phyloP scores from a whole-genome alignment of 2,797 vertebrate genomes.

The Rhadinocentrus ornatus region DNA sequence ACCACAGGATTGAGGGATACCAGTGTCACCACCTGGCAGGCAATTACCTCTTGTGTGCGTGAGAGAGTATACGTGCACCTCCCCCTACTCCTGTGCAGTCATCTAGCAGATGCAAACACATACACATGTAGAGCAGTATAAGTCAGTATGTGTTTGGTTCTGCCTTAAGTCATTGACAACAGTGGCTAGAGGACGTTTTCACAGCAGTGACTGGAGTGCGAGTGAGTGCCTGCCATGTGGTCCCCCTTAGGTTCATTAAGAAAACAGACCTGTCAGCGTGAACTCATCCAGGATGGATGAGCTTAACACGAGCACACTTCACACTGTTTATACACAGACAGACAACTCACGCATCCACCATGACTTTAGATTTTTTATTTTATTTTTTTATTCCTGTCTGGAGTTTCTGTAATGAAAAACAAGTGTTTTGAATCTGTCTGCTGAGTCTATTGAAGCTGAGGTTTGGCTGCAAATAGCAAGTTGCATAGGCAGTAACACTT shows the following conservation, averaged over 20 bases:
- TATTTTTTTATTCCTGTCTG: slow-evolving; percentile 42
- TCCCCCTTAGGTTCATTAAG: slow-evolving; percentile 75
- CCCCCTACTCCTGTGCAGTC: slow-evolving; percentile 27
- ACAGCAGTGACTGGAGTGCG: slow-evolving; percentile 52
- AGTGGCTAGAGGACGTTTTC: slow-evolving; percentile 59
- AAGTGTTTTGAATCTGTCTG: slow-evolving; percentile 46
- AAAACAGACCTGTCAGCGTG: slow-evolving; percentile 67
- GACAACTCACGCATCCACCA: slow-evolving; percentile 17
- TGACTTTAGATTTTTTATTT: slow-evolving; percentile 43
- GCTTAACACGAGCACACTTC: slow-evolving; percentile 33
- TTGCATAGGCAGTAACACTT: slow-evolving; percentile 21
- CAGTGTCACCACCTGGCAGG: slow-evolving; percentile 64
- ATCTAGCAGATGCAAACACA: slow-evolving; percentile 36
- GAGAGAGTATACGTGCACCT: slow-evolving; percentile 42
- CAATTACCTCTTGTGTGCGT: slow-evolving; percentile 60
- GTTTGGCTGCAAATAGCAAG: slow-evolving; percentile 33
- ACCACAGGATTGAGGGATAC: slow-evolving; percentile 66
- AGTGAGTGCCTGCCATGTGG: slow-evolving; percentile 46
- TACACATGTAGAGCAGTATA: slow-evolving; percentile 33
- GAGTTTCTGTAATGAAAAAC: slow-evolving; percentile 60
- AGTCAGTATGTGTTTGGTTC: slow-evolving; percentile 47
- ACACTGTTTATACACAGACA: slow-evolving; percentile 25
- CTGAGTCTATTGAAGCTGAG: slow-evolving; percentile 30
- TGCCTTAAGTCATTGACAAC: slow-evolving; percentile 54
- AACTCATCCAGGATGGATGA: slow-evolving; percentile 72